phyloP scores from a whole-genome alignment of 2,888 invertebrate genomes.

The Diarsia brunnea region DNA sequence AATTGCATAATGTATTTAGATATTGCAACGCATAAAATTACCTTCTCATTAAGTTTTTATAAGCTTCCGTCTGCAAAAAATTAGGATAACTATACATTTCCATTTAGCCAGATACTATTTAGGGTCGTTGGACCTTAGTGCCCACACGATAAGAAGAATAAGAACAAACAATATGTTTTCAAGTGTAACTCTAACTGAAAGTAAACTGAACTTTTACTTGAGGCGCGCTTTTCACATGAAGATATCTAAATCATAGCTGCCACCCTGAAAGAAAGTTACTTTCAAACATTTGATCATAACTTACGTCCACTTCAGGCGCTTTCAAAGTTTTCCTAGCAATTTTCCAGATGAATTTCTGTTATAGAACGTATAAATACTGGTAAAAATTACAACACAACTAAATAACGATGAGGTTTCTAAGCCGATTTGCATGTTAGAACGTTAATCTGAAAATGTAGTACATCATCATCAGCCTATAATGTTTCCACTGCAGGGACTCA shows the following conservation, averaged over 20 bases:
- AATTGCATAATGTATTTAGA: neutral
- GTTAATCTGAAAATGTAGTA: too few relatives aligned
- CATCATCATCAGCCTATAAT: too few relatives aligned
- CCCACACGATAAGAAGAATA: too few relatives aligned
- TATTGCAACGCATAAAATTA: neutral
- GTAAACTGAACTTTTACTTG: neutral
- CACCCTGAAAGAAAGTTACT: constrained; percentile 1
- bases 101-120: neutral
- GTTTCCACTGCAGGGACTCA: too few relatives aligned
- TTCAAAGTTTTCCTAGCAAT: constrained; percentile 7
- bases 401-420: neutral
- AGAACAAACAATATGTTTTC: neutral
- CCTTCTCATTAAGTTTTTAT: too few relatives aligned
- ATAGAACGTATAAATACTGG: neutral
- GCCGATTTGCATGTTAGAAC: neutral
- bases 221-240: neutral
- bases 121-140: too few relatives aligned
- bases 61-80: neutral
- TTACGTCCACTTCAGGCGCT: constrained; percentile 4
- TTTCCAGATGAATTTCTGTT: neutral
- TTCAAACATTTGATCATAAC: constrained; percentile 2
- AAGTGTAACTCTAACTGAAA: neutral
- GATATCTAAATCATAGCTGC: neutral
- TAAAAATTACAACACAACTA: neutral
- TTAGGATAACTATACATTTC: neutral